Evolutionary conservation across 2,113 vertebrate species (phyloP), one percentile per base, ranked within the genome.

Genomic region (Alethe diademata): DNA sequence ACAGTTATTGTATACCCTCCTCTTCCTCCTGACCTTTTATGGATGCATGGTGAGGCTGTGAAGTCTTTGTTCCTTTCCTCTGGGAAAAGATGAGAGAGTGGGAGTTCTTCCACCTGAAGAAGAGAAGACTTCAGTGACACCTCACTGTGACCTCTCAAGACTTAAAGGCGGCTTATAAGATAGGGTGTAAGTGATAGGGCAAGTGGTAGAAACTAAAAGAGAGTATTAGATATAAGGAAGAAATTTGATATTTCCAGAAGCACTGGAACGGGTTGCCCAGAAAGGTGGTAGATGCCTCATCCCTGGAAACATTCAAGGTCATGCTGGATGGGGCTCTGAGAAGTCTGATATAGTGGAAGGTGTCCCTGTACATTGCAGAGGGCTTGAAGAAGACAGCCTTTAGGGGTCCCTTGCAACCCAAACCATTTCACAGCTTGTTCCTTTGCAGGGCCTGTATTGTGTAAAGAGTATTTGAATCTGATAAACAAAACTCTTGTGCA

Each of bases 231-330:
- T 29, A 43, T 6, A 75, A 45, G 17, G 35, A 45, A 20, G 10
- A 84, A 6, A 14, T 25, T 19, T 73, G 90, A 10, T 28, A 51
- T 51, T 51, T 28, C 26, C 28, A 60, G 45, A 73, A 78, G 25
- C 20, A 42, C 3, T 53, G 50, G 13, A 14, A 36, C 0, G 2
- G 0, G 3, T 25, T 71, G 3, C 28, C 10, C 45, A 35, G 35
- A 51, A 53, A 50, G 3, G 4, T 19, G 2, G 6, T 38, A 13
- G 71, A 17, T 50, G 33, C 2, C 3, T 36, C 42, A 43, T 7
- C 5, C 19, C 42, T 82, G 43, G 35, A 53, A 78, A 53, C 8
- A 11, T 43, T 70, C 9, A 53, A 28, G 45, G 2, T 43, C 26
- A 12, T 25, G 6, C 53, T 69, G 60, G n/a, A 25, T 0, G 0